Conservation (phyloP, 2,888 invertebrate genomes). For the Leptinotarsa tumamoca region DNA sequence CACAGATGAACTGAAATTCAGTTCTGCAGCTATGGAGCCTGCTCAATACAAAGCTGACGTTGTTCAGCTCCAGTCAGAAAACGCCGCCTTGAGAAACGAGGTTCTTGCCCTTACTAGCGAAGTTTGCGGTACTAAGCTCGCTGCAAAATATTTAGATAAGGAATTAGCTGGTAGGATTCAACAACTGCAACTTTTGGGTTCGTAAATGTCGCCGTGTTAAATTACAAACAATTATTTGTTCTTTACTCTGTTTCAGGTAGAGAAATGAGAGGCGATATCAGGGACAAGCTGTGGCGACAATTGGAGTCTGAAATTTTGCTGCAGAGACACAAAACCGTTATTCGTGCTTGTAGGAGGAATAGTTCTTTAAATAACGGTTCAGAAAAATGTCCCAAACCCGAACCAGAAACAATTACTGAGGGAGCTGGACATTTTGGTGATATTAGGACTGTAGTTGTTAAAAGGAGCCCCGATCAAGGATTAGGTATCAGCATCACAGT, state of each 20-base stretch:
- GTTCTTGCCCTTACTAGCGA: constrained; percentile 83
- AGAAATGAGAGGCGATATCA: constrained; percentile 83
- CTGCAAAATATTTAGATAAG: constrained; percentile 89
- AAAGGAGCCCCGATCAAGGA: constrained; percentile 81
- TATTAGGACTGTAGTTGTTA: constrained; percentile 75
- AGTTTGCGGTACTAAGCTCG: constrained; percentile 85
- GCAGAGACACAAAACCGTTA: constrained; percentile 86
- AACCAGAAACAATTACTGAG: constrained; percentile 56
- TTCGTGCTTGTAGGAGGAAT: constrained; percentile 73
- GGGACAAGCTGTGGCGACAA: constrained; percentile 85
- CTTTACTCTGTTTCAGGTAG: constrained; percentile 64
- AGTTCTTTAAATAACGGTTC: constrained; percentile 59
- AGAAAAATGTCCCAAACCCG: constrained; percentile 58
- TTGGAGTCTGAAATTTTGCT: constrained; percentile 88
- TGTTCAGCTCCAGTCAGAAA: constrained; percentile 75
- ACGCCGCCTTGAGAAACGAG: constrained; percentile 77
- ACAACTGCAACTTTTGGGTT: constrained; percentile 83
- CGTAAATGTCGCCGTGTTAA: not conserved
- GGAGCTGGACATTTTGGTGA: constrained; percentile 67
- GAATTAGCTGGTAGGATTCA: constrained; percentile 86
- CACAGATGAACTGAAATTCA: constrained; percentile 63
- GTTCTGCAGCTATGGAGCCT: constrained; percentile 61
- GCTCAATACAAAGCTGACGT: constrained; percentile 70
- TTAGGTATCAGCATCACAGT: constrained; percentile 85
- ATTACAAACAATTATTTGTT: too few species aligned